Conservation (phyloP, 2,888 invertebrate genomes). For the Pomacea canaliculata region DNA sequence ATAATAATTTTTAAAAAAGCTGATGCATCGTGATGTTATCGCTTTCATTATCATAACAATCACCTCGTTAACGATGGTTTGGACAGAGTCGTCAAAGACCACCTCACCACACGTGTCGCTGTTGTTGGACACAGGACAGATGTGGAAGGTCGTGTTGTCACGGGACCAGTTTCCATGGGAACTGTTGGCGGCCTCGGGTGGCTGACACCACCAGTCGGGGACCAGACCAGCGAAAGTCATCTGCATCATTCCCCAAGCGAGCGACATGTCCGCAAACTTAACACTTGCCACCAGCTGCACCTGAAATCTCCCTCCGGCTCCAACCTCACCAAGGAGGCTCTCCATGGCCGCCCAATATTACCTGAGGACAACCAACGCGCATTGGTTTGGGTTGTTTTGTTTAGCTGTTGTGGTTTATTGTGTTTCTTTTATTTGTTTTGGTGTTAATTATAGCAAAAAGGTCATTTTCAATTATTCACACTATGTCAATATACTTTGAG, state of each 20-base stretch:
- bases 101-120: constrained; percentile 36
- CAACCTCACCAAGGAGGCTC: not conserved
- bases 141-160: not conserved
- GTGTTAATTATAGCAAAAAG: too few species aligned
- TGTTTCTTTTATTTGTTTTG: too few species aligned
- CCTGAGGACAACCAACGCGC: too few species aligned
- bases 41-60: constrained; percentile 7
- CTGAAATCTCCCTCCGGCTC: not conserved
- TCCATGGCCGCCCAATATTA: not conserved
- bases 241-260: constrained; percentile 7
- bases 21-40: too few species aligned
- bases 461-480: too few species aligned
- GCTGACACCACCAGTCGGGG: constrained; percentile 8
- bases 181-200: not conserved
- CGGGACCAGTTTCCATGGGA: not conserved
- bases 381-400: too few species aligned
- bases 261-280: not conserved
- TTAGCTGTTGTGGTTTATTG: too few species aligned
- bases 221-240: constrained; percentile 14
- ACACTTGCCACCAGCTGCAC: not conserved
- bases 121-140: not conserved
- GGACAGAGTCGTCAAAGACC: constrained; percentile 41
- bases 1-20: too few species aligned
- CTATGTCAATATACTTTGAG: too few species aligned
- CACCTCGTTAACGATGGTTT: constrained; percentile 61